These are phyloP conservation scores for Antheraea mylitta DNA, from an alignment of 1,140 invertebrate genomes.

Conservation along the genomic window DNA sequence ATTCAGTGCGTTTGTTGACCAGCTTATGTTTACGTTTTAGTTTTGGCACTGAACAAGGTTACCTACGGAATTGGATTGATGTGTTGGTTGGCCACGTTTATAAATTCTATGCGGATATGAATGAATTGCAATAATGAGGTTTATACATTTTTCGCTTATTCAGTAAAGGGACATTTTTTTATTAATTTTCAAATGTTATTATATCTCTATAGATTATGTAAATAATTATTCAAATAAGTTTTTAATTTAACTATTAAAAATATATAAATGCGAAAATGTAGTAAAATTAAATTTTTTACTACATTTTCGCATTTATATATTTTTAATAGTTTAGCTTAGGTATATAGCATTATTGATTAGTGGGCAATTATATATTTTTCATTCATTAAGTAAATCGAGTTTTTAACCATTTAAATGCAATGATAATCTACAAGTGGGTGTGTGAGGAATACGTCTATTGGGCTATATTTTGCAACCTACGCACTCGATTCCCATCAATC, in stretches of 20 bases:
- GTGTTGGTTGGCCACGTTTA: conserved; percentile 49
- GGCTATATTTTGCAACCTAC: conserved; percentile 51
- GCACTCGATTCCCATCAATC: conserved; percentile 59
- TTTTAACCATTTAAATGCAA: conserved; percentile 31
- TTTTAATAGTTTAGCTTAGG: too few species aligned
- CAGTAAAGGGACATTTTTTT: too few species aligned
- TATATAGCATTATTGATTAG: too few species aligned
- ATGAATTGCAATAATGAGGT: conserved; percentile 23
- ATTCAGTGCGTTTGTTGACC: conserved; percentile 58
- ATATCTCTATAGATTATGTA: too few species aligned
- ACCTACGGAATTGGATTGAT: conserved; percentile 52
- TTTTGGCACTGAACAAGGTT: conserved; percentile 61
- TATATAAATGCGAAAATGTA: too few species aligned
- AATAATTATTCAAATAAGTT: too few species aligned
- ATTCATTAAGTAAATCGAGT: conserved; percentile 7
- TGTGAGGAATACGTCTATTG: conserved; percentile 44
- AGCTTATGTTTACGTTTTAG: conserved; percentile 65
- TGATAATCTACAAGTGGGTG: conserved; percentile 46
- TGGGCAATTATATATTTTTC: neutral
- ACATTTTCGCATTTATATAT: too few species aligned
- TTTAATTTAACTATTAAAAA: too few species aligned
- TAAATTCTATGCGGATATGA: conserved; percentile 43
- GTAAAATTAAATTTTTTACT: too few species aligned
- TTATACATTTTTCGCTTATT: neutral
- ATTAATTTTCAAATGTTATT: too few species aligned